Conservation (phyloP, 35 echinoderm and acorn worm genomes). For the Hemicentrotus pulcherrimus region DNA sequence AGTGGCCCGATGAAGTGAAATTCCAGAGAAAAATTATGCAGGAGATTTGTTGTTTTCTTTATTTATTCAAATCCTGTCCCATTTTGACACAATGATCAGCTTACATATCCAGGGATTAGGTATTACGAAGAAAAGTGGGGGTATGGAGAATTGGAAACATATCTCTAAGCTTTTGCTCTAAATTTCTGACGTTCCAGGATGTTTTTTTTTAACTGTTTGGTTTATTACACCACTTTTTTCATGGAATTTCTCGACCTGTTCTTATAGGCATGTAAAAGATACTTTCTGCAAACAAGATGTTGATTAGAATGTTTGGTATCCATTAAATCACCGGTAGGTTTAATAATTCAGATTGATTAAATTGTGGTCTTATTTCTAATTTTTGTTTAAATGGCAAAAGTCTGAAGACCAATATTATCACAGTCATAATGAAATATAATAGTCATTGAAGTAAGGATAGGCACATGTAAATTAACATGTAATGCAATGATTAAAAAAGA, state of each 20-base stretch:
- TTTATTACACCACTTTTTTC: background rate
- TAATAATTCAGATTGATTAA: background rate
- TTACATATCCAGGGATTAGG: background rate
- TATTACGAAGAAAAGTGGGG: background rate
- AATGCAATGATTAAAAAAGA: too few relatives aligned
- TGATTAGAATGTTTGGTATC: background rate
- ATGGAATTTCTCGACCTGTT: background rate
- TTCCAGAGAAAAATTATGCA: background rate
- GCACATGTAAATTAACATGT: too few relatives aligned
- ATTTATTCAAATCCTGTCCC: background rate
- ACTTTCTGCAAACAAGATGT: background rate
- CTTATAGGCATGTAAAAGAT: background rate
- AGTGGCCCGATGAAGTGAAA: background rate
- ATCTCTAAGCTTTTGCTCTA: background rate
- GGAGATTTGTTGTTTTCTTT: background rate
- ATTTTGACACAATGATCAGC: too few relatives aligned
- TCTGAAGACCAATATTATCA: background rate
- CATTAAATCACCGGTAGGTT: background rate
- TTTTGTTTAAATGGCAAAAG: background rate
- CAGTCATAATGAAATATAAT: background rate
- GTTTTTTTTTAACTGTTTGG: background rate
- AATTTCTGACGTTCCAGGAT: background rate
- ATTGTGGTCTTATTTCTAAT: too few relatives aligned
- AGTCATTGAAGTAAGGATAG: too few relatives aligned
- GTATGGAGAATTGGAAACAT: background rate